Percentiles rank a stretch among this genome's conserved stretches.
These are phyloP conservation scores for Xenopus borealis DNA, from an alignment of 2,113 vertebrate genomes.

Conservation along the genomic window DNA sequence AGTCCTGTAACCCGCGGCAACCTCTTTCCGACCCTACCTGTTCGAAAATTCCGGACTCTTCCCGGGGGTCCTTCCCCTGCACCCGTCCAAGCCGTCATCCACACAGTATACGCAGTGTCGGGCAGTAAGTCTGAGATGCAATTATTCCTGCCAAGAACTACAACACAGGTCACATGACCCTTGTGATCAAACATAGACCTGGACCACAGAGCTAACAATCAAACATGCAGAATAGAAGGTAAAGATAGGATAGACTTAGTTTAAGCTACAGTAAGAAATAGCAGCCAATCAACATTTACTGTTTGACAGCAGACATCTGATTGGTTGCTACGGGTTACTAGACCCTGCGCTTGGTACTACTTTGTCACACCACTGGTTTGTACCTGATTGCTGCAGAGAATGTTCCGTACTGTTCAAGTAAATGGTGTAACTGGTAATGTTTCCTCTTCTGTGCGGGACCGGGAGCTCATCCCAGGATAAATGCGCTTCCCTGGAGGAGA, in stretches of 20 bases:
- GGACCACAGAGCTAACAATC: no score
- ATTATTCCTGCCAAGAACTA: not conserved
- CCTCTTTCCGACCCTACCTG: not conserved
- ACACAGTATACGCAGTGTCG: not conserved
- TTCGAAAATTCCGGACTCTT: not conserved
- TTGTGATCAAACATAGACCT: no score
- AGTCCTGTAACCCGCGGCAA: no score
- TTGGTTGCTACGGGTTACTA: no score
- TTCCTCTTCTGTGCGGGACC: not conserved
- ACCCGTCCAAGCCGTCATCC: constrained; percentile 19
- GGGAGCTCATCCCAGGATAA: constrained; percentile 25
- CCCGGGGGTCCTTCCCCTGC: constrained; percentile 13
- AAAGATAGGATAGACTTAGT: no score
- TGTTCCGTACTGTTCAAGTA: not conserved
- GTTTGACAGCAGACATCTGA: no score
- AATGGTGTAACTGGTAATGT: constrained; percentile 13
- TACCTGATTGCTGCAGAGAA: not conserved
- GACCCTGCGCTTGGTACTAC: no score
- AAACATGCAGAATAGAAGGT: no score
- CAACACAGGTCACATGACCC: no score
- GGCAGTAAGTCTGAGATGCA: constrained; percentile 1
- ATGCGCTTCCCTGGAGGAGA: not conserved
- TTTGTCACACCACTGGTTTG: no score
- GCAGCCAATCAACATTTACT: no score
- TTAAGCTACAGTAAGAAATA: no score